Conservation (phyloP, 2,888 invertebrate genomes). For the Eupithecia vulgata region DNA sequence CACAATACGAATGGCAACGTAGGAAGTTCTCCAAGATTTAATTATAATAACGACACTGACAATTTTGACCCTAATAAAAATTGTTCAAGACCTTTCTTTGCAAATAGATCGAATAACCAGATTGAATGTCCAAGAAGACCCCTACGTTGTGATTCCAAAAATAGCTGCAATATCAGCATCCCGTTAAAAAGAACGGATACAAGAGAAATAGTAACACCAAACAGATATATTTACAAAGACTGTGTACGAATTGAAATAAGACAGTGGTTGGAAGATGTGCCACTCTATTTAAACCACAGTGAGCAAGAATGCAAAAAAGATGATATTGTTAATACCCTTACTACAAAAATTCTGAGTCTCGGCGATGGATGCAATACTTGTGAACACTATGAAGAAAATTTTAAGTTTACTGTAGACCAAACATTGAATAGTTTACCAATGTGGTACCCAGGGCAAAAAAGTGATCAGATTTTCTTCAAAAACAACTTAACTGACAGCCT, state of each 20-base stretch:
- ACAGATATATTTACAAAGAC: constrained; percentile 48
- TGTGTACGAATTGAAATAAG: constrained; percentile 48
- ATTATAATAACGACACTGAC: background rate
- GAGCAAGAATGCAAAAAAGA: constrained; percentile 50
- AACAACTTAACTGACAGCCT: constrained; percentile 51
- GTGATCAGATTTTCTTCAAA: constrained; percentile 47
- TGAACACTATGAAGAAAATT: constrained; percentile 46
- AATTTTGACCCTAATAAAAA: background rate
- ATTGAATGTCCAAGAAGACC: background rate
- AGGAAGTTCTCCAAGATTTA: background rate
- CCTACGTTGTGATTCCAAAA: background rate
- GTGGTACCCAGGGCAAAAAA: constrained; percentile 51
- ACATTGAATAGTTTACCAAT: constrained; percentile 54
- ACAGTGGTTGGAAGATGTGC: constrained; percentile 57
- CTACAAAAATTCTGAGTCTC: constrained; percentile 52
- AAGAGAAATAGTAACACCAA: constrained; percentile 27
- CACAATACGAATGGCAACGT: background rate
- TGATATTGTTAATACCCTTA: constrained; percentile 51
- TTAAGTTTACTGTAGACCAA: constrained; percentile 51
- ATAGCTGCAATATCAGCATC: constrained; percentile 7
- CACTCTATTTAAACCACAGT: constrained; percentile 43
- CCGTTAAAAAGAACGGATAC: constrained; percentile 22
- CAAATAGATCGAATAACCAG: background rate
- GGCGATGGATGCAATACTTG: constrained; percentile 33
- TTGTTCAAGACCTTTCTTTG: background rate